phyloP scores from a whole-genome alignment of 2,113 vertebrate species.

The Trinectes maculatus region DNA sequence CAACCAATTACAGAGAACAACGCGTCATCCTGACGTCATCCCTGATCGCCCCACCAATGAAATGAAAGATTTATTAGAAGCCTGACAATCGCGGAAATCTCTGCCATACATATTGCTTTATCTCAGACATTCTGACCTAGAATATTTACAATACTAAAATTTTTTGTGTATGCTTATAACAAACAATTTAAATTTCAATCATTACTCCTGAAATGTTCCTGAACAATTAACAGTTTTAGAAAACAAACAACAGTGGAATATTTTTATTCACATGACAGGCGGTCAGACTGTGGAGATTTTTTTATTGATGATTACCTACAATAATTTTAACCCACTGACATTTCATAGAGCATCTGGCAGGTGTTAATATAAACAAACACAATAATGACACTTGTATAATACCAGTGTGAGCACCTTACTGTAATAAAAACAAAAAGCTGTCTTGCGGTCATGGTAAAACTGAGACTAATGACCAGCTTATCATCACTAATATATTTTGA shows the following conservation, averaged over 20 bases:
- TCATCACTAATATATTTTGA: background rate
- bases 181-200: too few relatives aligned
- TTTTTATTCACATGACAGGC: background rate
- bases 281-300: slow-evolving; percentile 4
- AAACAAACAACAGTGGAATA: slow-evolving; percentile 1
- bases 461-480: background rate
- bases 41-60: slow-evolving; percentile 50
- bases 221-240: background rate
- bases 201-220: background rate
- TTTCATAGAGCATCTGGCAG: slow-evolving; percentile 6
- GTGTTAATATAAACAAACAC: slow-evolving; percentile 10
- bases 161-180: too few relatives aligned
- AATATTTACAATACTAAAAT: too few relatives aligned
- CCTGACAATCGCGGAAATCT: slow-evolving; percentile 15
- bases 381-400: background rate
- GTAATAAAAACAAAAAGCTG: background rate
- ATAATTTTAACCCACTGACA: background rate
- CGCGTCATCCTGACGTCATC: slow-evolving; percentile 46
- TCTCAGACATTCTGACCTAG: background rate
- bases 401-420: background rate
- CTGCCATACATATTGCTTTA: background rate
- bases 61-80: slow-evolving; percentile 27
- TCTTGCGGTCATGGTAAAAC: background rate
- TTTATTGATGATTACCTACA: slow-evolving; percentile 41
- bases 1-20: slow-evolving; percentile 75